Conservation (phyloP, 2,113 vertebrate genomes). For the Taxidea taxus region DNA sequence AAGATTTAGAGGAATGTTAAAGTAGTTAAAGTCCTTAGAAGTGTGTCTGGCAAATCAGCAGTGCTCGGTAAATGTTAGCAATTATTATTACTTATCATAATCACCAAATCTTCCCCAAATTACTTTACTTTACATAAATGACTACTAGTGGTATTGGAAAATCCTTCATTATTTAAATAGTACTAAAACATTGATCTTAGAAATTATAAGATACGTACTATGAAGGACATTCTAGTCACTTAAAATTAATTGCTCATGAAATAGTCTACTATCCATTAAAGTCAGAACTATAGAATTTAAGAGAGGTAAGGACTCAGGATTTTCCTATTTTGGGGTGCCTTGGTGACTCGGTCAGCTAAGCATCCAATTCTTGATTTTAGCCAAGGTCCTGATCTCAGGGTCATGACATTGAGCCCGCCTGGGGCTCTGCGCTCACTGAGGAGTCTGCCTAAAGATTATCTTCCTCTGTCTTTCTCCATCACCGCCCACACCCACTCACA, state of each 20-base stretch:
- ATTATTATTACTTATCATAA: neutral
- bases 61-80: neutral
- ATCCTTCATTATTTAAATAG: neutral
- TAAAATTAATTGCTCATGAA: neutral
- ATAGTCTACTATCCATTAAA: neutral
- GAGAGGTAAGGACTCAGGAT: neutral
- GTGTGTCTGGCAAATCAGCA: neutral
- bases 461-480: neutral
- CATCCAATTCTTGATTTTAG: neutral
- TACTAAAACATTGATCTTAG: neutral
- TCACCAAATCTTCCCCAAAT: neutral
- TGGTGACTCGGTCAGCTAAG: neutral
- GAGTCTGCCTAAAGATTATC: neutral
- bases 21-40: neutral
- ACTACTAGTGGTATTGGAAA: neutral
- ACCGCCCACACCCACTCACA: neutral
- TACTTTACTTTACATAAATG: neutral
- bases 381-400: neutral
- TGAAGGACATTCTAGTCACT: neutral
- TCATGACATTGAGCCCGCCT: neutral
- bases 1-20: neutral
- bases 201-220: neutral
- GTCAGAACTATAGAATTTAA: neutral
- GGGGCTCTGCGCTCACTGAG: neutral
- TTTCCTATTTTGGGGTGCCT: neutral